Evolutionary conservation across 2,888 invertebrate species (phyloP), one percentile per base, ranked within the genome.

Genomic region (Oscheius myriophilus): DNA sequence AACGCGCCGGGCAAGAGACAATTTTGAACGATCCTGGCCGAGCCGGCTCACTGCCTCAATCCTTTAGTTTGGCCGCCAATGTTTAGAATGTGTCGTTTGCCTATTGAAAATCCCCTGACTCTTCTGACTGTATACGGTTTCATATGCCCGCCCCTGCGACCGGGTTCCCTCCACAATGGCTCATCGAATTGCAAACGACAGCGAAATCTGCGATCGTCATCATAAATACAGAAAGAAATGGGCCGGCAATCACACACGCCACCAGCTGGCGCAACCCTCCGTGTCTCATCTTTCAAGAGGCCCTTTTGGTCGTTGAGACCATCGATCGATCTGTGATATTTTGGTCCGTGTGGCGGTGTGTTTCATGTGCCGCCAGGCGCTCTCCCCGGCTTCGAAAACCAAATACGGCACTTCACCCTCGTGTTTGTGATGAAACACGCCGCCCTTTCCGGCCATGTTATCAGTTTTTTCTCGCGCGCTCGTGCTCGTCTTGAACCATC

Each of bases 341-440:
- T 33, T 33, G 33, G 33, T 33, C 33, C 33, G 33, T 33, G 33
- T 33, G n/a, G n/a, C 33, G 33, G 33, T 33, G 33, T 57, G 42
- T 57, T 57, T 57, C 57, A 57, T 57, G 25, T 43, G 57, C 21
- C 43, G 33, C 33, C 9, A 9, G 33, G 33, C 33, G 33, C 9
- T 9, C n/a, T 39, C 55, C 11, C 41, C 33, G 23, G 57, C 57
- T 41, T n/a, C 43, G 57, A 57, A 57, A 57, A 57, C 21, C 57
- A 57, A 57, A 57, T 43, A 57, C 43, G 43, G 46, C 46, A 46
- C 46, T 46, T 46, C 46, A 21, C 21, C 16, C 25, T 25, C 39
- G 9, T 57, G 16, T 57, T 39, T 57, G 57, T 57, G 42, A 57
- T 57, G 43, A 42, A 14, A 33, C 39, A 21, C n/a, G 12, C n/a